phyloP scores from a whole-genome alignment of 2,113 vertebrate genomes.

The Aldabrachelys gigantea region DNA sequence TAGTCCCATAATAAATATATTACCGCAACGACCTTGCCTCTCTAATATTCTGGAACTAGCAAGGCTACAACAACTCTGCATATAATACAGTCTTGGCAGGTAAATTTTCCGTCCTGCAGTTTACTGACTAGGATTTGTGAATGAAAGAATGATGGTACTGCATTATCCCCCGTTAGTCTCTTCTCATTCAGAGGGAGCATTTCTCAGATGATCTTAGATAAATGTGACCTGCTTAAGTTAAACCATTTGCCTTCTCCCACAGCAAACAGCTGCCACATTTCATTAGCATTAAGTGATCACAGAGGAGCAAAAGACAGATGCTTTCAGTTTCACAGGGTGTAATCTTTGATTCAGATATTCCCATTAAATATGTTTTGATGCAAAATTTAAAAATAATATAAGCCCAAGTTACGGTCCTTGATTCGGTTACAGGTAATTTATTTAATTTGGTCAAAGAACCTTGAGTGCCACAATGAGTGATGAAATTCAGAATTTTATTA shows the following conservation, averaged over 20 bases:
- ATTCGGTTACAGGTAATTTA: background rate
- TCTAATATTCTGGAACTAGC: background rate
- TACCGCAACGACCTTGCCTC: background rate
- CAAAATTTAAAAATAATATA: background rate
- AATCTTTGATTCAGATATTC: background rate
- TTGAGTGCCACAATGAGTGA: background rate
- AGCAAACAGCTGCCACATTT: background rate
- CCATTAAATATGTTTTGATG: background rate
- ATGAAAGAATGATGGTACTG: background rate
- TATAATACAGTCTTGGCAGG: background rate
- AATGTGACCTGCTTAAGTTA: background rate
- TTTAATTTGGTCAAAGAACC: background rate
- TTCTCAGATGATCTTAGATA: background rate
- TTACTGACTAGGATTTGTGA: rapidly evolving
- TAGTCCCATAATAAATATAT: background rate
- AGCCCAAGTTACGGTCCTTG: background rate
- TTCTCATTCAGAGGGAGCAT: background rate
- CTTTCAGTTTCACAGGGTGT: background rate
- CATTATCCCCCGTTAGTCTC: background rate
- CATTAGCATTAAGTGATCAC: background rate
- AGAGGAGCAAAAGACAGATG: background rate
- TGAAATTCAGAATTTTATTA: background rate
- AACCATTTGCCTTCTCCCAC: background rate
- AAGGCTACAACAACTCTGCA: background rate
- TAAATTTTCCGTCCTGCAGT: background rate